Conservation (phyloP, 2,113 vertebrate genomes). For the Seriola dumerili region DNA sequence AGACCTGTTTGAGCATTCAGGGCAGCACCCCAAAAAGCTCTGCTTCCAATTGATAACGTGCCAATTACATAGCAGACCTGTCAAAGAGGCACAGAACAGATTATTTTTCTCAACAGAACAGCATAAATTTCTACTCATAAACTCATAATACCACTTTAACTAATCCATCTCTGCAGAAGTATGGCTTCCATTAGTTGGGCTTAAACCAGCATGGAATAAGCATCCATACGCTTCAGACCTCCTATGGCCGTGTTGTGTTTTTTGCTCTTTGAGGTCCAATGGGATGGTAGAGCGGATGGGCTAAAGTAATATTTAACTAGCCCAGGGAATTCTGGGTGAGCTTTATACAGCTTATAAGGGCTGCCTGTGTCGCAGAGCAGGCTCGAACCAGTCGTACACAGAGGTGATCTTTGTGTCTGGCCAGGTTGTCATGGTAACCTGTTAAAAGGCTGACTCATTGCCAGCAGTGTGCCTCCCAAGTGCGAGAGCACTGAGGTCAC, state of each 20-base stretch:
- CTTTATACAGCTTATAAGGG: conserved; percentile 51
- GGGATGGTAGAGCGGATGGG: conserved; percentile 34
- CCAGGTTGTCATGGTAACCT: conserved; percentile 65
- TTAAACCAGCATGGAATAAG: background rate
- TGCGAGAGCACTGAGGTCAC: conserved; percentile 53
- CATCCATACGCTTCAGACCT: background rate
- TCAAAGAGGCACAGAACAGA: background rate
- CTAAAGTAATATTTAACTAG: conserved; percentile 58
- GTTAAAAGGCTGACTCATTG: conserved; percentile 71
- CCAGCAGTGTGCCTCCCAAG: conserved; percentile 43
- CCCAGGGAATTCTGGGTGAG: conserved; percentile 47
- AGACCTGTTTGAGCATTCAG: background rate
- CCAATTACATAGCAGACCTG: background rate
- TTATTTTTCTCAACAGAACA: background rate
- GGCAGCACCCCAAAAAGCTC: background rate
- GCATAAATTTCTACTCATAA: background rate
- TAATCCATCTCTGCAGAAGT: background rate
- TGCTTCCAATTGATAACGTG: background rate
- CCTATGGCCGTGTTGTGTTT: conserved; percentile 8
- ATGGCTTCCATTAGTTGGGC: background rate
- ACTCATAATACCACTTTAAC: conserved; percentile 3
- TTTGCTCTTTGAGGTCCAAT: conserved; percentile 29
- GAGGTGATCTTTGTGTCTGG: conserved; percentile 72
- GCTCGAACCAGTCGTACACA: conserved; percentile 60
- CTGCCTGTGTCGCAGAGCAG: conserved; percentile 54